Percentiles rank a stretch among this genome's conserved stretches.
Evolutionary conservation across 1,140 invertebrate genomes (phyloP).

Genomic region (Mamestra configurata): DNA sequence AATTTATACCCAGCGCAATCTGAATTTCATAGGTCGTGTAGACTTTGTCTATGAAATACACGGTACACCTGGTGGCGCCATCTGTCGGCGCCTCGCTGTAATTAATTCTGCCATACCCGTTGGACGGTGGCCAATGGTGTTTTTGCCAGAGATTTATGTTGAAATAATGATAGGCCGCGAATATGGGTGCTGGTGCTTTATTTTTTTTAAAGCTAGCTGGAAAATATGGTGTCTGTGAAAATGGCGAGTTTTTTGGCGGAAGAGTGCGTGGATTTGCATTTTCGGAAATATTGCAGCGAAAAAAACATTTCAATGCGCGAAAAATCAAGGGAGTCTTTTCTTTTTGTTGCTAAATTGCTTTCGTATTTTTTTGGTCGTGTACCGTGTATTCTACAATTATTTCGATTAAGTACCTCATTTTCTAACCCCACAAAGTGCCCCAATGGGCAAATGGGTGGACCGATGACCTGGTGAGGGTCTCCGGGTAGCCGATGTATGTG

Average conservation of each 20-base stretch:
- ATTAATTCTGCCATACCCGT: slow-evolving; percentile 65
- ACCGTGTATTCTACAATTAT: too few relatives aligned
- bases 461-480: too few relatives aligned
- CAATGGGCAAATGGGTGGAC: too few relatives aligned
- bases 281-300: neutral
- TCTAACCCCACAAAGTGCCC: too few relatives aligned
- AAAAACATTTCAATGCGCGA: neutral
- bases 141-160: slow-evolving; percentile 57
- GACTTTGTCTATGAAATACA: slow-evolving; percentile 53
- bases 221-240: slow-evolving; percentile 10
- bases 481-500: too few relatives aligned
- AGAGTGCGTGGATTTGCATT: neutral
- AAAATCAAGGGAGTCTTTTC: neutral
- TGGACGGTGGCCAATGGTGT: slow-evolving; percentile 44
- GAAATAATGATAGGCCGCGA: slow-evolving; percentile 44
- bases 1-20: slow-evolving; percentile 21
- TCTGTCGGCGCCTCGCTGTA: slow-evolving; percentile 68
- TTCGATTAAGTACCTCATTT: too few relatives aligned
- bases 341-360: too few relatives aligned
- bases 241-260: neutral
- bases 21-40: slow-evolving; percentile 40
- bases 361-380: too few relatives aligned
- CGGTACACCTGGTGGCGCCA: slow-evolving; percentile 71
- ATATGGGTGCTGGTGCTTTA: slow-evolving; percentile 12
- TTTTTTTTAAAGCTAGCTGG: slow-evolving; percentile 9